Base-by-base conservation (phyloP, 2,113 vertebrate species). In the Falcunculus frontatus region DNA sequence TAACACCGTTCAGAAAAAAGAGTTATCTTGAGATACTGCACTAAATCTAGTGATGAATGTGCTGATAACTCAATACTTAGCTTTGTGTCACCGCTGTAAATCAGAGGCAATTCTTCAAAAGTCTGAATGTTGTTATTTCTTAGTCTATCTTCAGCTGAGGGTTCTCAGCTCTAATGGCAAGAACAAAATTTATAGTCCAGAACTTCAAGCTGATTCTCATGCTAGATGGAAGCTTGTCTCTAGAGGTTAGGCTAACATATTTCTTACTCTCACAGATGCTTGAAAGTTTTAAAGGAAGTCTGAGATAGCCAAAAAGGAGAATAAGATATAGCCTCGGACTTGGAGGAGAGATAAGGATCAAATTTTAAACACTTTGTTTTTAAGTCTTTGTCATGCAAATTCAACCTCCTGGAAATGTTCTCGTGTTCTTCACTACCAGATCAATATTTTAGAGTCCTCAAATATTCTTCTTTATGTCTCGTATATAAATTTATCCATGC, bases 51-150 rank as follows among this genome's bases (percentile, higher is more conserved):
- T 86, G 95, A 95, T 94, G 42, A 79, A 96, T 91, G 87, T 83
- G 42, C 78, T 90, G 91, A 59, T 93, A 96, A 86, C 59, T 86
- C 87, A 85, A 56, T 83, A 52, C 82, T 96, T 70, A 25, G 63
- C 46, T 93, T 91, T 85, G 63, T 96, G 87, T 70, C 90, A 95
- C 59, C 79, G 64, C 82, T 67, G 94, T 94, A 94, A 94, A 96
- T 91, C 93, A 95, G 73, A 90, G 27, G 35, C 39, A 39, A 83
- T 91, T 85, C 88, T 77, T 97, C 89, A 88, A 39, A 92, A 90
- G 70, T 80, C 91, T 74, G 30, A 91, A 84, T 59, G 91, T 96
- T 96, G 73, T 83, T 93, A 65, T 92, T 96, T 88, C 90, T 90
- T 77, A 81, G 91, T 91, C 78, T 87, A 80, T 88, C 94, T 94